Base-by-base conservation (phyloP, 2,888 invertebrate species). In the Acleris emargana region DNA sequence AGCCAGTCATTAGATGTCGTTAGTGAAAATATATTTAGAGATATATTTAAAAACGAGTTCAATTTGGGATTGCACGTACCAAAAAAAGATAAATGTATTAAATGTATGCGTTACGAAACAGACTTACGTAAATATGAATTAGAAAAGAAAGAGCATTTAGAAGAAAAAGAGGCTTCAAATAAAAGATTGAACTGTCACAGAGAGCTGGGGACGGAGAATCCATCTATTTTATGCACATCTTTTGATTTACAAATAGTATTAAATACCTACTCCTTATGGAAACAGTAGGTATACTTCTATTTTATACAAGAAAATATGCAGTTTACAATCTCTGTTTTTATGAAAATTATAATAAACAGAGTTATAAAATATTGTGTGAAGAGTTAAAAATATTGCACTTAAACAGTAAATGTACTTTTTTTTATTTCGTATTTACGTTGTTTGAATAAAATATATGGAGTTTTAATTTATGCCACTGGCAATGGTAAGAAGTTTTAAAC, bases 321-420 rank as follows among this genome's bases (percentile, higher is more conserved):
- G 71, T 72, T 16, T 72, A 66, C 51, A 73, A 74, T 67, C 60
- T 71, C 16, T 62, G 63, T 60, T 66, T 73, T 32, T 72, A 73
- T 58, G 72, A 74, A 58, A 71, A 55, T 42, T n/a, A n/a, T n/a
- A n/a, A n/a, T n/a, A n/a, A n/a, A n/a, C n/a, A n/a, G n/a, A n/a
- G n/a, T n/a, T n/a, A n/a, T n/a, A n/a, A n/a, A n/a, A n/a, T n/a
- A n/a, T n/a, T n/a, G n/a, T n/a, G n/a, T n/a, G n/a, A n/a, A n/a
- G n/a, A n/a, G n/a, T n/a, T n/a, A n/a, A n/a, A n/a, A n/a, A n/a
- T n/a, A n/a, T n/a, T n/a, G n/a, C n/a, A n/a, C n/a, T n/a, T n/a
- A n/a, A n/a, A n/a, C n/a, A n/a, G n/a, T n/a, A n/a, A n/a, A n/a
- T n/a, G n/a, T n/a, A n/a, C n/a, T n/a, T n/a, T n/a, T n/a, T n/a